Conservation (phyloP, 1,140 invertebrate species). For the Drosophila punjabiensis region DNA sequence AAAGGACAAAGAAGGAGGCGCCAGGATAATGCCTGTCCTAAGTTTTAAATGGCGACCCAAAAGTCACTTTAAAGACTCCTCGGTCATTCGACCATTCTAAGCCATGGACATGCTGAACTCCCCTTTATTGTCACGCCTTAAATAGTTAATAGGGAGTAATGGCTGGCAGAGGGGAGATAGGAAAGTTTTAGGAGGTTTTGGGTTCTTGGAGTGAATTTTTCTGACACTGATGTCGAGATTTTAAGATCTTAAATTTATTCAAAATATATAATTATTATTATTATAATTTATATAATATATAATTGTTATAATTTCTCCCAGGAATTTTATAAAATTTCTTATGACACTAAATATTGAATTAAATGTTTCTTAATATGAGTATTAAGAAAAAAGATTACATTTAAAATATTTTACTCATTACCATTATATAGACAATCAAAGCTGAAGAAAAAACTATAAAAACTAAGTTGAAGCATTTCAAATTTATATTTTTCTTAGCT, state of each 20-base stretch:
- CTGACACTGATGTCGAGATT: not conserved
- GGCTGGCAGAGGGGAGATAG: constrained; percentile 26
- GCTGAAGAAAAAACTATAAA: too few relatives aligned
- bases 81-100: constrained; percentile 11
- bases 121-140: constrained; percentile 62
- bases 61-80: constrained; percentile 70
- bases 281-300: too few relatives aligned
- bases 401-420: not conserved
- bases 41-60: constrained; percentile 70
- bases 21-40: constrained; percentile 55
- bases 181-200: constrained; percentile 1
- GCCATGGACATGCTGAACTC: constrained; percentile 12
- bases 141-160: constrained; percentile 71
- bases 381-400: too few relatives aligned
- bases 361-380: too few relatives aligned
- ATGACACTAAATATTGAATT: too few relatives aligned
- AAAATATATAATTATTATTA: too few relatives aligned
- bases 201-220: too few relatives aligned
- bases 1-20: not conserved
- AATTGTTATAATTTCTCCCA: too few relatives aligned
- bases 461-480: too few relatives aligned
- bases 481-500: too few relatives aligned
- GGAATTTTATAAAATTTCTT: too few relatives aligned
- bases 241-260: not conserved
- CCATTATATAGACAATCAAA: too few relatives aligned